Conservation (phyloP, 2,113 vertebrate genomes). For the Bothrops jararaca region DNA sequence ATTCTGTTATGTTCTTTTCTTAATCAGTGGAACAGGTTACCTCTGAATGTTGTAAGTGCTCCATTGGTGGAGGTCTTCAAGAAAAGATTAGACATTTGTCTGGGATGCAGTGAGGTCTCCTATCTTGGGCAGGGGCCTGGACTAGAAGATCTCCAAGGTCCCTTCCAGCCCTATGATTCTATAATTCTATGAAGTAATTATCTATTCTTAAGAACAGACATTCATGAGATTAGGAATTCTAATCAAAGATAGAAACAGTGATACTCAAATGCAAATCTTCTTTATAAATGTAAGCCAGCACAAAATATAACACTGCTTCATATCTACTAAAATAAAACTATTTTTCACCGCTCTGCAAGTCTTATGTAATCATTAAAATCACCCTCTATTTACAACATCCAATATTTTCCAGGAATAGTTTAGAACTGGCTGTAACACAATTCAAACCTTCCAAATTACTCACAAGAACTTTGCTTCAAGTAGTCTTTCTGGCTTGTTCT, state of each 20-base stretch:
- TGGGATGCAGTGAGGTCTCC: not conserved
- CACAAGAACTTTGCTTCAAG: not conserved
- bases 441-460: not conserved
- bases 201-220: not conserved
- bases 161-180: not conserved
- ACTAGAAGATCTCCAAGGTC: not conserved
- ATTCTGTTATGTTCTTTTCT: not conserved
- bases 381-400: not conserved
- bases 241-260: not conserved
- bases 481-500: not conserved
- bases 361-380: not conserved
- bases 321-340: not conserved
- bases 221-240: not conserved
- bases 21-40: too few relatives aligned
- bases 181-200: not conserved
- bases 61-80: not conserved
- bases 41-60: not conserved
- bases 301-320: not conserved
- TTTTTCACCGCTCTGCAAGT: not conserved
- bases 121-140: too few relatives aligned
- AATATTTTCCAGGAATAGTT: not conserved
- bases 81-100: not conserved
- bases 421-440: not conserved
- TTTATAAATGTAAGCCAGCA: not conserved
- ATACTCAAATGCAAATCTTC: not conserved